Conservation (phyloP, 2,113 vertebrate species). For the Hepsetus odoe region DNA sequence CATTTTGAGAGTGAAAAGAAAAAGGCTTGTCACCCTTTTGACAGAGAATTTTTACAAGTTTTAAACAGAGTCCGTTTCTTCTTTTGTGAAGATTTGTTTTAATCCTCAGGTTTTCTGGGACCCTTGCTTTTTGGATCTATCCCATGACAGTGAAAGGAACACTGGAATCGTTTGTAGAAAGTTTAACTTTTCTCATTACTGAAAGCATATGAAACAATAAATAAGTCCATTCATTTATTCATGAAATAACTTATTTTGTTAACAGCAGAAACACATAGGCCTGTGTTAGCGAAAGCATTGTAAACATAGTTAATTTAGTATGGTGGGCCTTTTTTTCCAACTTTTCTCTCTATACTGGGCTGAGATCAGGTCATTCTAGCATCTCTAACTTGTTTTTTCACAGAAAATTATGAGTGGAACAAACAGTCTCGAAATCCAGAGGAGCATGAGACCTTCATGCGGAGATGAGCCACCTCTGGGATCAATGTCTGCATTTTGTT, state of each 20-base stretch:
- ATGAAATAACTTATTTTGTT: constrained; percentile 5
- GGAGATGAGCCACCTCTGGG: constrained; percentile 64
- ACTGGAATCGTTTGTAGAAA: not conserved
- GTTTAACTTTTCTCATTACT: not conserved
- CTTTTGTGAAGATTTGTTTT: not conserved
- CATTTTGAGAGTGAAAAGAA: not conserved
- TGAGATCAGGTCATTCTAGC: constrained; percentile 57
- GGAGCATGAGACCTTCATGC: constrained; percentile 74
- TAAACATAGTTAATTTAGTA: constrained; percentile 72
- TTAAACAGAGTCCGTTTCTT: not conserved
- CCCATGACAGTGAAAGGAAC: not conserved
- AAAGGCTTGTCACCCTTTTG: not conserved
- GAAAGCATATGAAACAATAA: constrained; percentile 7
- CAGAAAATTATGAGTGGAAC: constrained; percentile 70
- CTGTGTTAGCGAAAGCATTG: constrained; percentile 5
- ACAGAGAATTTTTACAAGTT: not conserved
- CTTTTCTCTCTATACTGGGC: constrained; percentile 42
- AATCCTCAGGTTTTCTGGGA: not conserved
- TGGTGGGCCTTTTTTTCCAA: constrained; percentile 61
- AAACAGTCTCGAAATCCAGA: constrained; percentile 61
- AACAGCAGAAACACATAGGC: constrained; percentile 19
- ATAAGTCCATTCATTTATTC: not conserved
- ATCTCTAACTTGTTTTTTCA: constrained; percentile 74
- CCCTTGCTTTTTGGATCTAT: not conserved
- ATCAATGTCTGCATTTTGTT: constrained; percentile 76